A percentile compares a stretch with the other conserved stretches of the same genome.
Conservation (phyloP, 2,797 vertebrate genomes). For the Harpagifer antarcticus region DNA sequence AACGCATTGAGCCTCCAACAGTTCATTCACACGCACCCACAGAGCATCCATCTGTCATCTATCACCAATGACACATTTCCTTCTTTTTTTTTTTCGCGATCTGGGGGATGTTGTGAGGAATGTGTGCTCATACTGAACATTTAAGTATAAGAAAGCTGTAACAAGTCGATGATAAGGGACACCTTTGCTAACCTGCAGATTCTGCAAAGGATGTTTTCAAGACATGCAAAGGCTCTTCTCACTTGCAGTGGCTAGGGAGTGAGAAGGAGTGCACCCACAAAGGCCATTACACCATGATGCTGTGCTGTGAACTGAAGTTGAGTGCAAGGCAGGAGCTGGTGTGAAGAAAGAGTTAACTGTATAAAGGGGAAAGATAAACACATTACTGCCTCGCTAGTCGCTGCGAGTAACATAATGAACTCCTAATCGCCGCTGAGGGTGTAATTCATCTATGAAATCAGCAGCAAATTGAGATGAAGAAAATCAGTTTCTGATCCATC, state of each 20-base stretch:
- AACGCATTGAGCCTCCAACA: slow-evolving; percentile 15
- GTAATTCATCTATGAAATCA: slow-evolving; percentile 86
- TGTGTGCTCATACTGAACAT: slow-evolving; percentile 6
- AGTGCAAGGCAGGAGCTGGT: slow-evolving; percentile 37
- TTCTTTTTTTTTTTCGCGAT: neutral
- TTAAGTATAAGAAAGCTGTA: slow-evolving; percentile 1
- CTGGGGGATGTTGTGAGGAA: slow-evolving; percentile 2
- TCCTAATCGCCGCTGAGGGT: slow-evolving; percentile 84
- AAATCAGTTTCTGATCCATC: slow-evolving; percentile 83
- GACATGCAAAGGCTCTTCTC: slow-evolving; percentile 66
- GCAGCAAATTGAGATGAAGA: slow-evolving; percentile 83
- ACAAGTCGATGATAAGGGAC: slow-evolving; percentile 10
- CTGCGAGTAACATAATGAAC: slow-evolving; percentile 83
- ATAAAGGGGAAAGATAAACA: slow-evolving; percentile 83
- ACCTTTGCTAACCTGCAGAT: slow-evolving; percentile 33
- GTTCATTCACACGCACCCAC: slow-evolving; percentile 7
- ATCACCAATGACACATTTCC: slow-evolving; percentile 1
- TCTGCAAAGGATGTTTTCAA: slow-evolving; percentile 33
- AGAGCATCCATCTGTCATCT: slow-evolving; percentile 15
- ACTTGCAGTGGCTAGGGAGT: slow-evolving; percentile 44
- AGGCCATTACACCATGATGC: slow-evolving; percentile 46
- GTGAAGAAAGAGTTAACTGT: slow-evolving; percentile 77
- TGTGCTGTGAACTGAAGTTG: slow-evolving; percentile 47
- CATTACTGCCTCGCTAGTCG: slow-evolving; percentile 79
- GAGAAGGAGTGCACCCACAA: slow-evolving; percentile 34